Percentiles rank a stretch among this genome's conserved stretches.
Conservation (phyloP, 2,113 vertebrate species). For the Colaptes auratus region DNA sequence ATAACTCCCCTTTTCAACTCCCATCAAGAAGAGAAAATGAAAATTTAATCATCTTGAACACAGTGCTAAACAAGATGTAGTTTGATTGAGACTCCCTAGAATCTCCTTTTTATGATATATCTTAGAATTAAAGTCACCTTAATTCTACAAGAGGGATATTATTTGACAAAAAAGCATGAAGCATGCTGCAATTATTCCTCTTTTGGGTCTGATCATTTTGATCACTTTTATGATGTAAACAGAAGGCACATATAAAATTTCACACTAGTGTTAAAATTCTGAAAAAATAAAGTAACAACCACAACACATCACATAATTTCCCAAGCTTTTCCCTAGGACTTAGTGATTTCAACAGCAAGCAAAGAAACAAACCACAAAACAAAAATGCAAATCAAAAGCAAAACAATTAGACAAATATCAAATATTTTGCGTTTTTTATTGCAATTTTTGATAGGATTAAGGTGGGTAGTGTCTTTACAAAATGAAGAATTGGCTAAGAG, state of each 20-base stretch:
- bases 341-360: neutral
- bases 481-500: no score
- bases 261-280: neutral
- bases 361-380: neutral
- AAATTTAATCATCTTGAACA: conserved; percentile 62
- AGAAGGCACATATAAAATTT: neutral
- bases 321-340: fast-evolving
- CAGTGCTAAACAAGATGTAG: neutral
- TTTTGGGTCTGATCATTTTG: neutral
- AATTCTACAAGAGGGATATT: conserved; percentile 17
- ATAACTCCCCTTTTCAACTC: conserved; percentile 33
- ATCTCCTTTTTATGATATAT: conserved; percentile 44
- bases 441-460: no score
- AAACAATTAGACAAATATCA: neutral
- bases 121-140: conserved; percentile 24
- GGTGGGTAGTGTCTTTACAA: no score
- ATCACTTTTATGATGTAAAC: conserved; percentile 4
- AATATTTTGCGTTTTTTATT: neutral
- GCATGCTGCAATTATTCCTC: neutral
- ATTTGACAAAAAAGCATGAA: conserved; percentile 31
- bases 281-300: neutral
- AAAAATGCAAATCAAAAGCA: neutral
- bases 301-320: neutral
- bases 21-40: conserved; percentile 39
- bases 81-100: conserved; percentile 34